Percentiles rank a stretch among this genome's conserved stretches.
These are phyloP conservation scores for Sceloporus tristichus DNA, from an alignment of 2,113 vertebrate genomes.

Conservation along the genomic window DNA sequence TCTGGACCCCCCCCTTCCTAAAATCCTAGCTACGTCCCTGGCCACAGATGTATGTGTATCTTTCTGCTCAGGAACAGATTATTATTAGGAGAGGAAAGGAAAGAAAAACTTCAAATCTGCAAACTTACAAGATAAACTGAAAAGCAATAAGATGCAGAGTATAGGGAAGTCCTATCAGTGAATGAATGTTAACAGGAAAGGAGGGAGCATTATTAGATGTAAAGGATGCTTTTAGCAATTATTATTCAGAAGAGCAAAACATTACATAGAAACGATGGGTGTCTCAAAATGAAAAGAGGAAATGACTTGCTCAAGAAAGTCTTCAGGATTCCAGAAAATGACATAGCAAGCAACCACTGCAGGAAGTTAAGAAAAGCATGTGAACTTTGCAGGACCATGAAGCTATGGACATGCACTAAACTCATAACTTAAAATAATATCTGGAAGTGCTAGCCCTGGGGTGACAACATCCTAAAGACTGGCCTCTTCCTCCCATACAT, in stretches of 20 bases:
- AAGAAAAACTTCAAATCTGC: not conserved
- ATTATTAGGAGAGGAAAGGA: not conserved
- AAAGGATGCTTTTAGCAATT: slow-evolving; percentile 14
- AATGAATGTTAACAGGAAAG: not conserved
- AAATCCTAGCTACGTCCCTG: too few relatives aligned
- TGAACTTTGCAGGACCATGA: not conserved
- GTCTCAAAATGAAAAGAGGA: not conserved
- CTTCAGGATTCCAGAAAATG: too few relatives aligned
- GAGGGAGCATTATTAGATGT: slow-evolving; percentile 9
- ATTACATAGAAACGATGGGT: slow-evolving; percentile 25
- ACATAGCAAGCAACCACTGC: slow-evolving; percentile 37
- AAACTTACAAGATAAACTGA: not conserved
- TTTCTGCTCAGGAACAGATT: too few relatives aligned
- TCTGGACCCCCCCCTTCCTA: too few relatives aligned
- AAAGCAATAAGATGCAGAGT: not conserved
- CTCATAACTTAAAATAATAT: not conserved
- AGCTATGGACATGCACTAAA: fast-evolving
- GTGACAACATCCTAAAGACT: not conserved
- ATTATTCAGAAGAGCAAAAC: not conserved
- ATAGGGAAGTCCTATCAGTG: not conserved
- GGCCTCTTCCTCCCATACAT: too few relatives aligned
- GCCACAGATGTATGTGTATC: not conserved
- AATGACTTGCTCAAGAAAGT: not conserved
- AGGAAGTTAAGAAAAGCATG: slow-evolving; percentile 35
- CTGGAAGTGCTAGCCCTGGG: not conserved